These are phyloP conservation scores for Rhopilema esculentum DNA, from an alignment of 30 jellyfish, hydroid and myxozoan species.

Conservation along the genomic window DNA sequence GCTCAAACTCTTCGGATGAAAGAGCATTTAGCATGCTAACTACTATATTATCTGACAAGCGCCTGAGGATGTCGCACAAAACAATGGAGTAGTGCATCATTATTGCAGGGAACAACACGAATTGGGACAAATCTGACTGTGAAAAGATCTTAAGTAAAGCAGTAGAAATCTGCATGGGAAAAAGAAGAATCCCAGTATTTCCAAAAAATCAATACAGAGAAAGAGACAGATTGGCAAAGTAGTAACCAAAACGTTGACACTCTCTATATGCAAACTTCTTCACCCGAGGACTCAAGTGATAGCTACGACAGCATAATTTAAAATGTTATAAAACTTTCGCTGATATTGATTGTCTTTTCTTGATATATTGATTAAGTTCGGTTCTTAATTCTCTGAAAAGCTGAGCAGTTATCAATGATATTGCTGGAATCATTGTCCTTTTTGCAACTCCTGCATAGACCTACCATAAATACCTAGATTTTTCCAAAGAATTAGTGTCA, in stretches of 20 bases:
- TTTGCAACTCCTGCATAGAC: too few relatives aligned
- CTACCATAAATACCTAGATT: too few relatives aligned
- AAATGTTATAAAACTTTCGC: slow-evolving; percentile 4
- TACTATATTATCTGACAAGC: slow-evolving; percentile 36
- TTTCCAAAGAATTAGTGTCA: too few relatives aligned
- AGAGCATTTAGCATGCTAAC: slow-evolving; percentile 38
- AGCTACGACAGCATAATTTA: slow-evolving; percentile 10
- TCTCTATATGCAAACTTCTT: slow-evolving; percentile 8
- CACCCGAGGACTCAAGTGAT: slow-evolving; percentile 22
- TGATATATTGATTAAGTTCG: slow-evolving; percentile 15
- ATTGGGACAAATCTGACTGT: slow-evolving; percentile 21
- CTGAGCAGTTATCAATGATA: too few relatives aligned
- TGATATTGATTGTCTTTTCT: slow-evolving; percentile 7
- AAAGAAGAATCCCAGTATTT: slow-evolving; percentile 15
- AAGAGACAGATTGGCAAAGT: slow-evolving; percentile 20
- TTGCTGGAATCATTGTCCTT: too few relatives aligned
- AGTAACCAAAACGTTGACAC: slow-evolving; percentile 26
- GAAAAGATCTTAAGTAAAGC: slow-evolving; percentile 16
- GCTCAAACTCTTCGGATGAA: slow-evolving; percentile 46
- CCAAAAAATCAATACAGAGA: slow-evolving; percentile 2
- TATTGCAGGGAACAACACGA: slow-evolving; percentile 16
- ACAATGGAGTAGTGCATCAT: slow-evolving; percentile 34
- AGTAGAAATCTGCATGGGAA: slow-evolving; percentile 15
- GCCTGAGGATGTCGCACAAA: slow-evolving; percentile 48
- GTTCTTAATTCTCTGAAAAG: too few relatives aligned